A percentile compares a stretch with the other conserved stretches of the same genome.
These are phyloP conservation scores for Notocelia uddmanniana DNA, from an alignment of 2,888 invertebrate genomes.

Conservation along the genomic window DNA sequence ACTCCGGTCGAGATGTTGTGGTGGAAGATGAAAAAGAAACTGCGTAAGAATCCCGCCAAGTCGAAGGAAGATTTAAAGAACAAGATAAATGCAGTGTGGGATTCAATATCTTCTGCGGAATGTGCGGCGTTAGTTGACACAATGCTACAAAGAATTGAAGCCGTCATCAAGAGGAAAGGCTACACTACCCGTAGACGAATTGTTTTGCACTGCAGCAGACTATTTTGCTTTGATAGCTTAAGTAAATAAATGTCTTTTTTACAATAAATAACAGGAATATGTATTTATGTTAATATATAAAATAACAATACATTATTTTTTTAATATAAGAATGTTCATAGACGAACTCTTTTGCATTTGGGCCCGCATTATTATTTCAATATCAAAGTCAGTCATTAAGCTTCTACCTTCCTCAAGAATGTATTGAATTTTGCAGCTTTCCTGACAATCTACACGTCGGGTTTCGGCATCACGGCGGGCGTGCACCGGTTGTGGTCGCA, in stretches of 20 bases:
- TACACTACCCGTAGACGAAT: not conserved
- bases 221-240: constrained; percentile 14
- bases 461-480: constrained; percentile 93
- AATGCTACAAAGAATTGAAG: not conserved
- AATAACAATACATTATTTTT: not conserved
- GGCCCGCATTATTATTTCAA: too few relatives aligned
- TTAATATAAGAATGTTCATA: too few relatives aligned
- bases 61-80: too few relatives aligned
- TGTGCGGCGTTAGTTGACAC: constrained; percentile 10
- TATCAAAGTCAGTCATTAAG: too few relatives aligned
- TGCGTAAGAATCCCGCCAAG: not conserved
- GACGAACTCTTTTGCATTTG: too few relatives aligned
- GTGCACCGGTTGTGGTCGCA: constrained; percentile 94
- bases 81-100: too few relatives aligned
- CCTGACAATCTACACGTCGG: constrained; percentile 89
- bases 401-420: not conserved
- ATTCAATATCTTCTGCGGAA: constrained; percentile 5
- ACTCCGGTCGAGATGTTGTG: constrained; percentile 10
- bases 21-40: constrained; percentile 15
- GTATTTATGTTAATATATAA: not conserved
- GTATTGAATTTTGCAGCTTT: constrained; percentile 63
- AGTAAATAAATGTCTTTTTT: not conserved
- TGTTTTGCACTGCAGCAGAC: too few relatives aligned
- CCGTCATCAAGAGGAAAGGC: not conserved
- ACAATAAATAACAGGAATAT: not conserved